phyloP scores from a whole-genome alignment of 2,797 vertebrate species.

The Bradypus variegatus region DNA sequence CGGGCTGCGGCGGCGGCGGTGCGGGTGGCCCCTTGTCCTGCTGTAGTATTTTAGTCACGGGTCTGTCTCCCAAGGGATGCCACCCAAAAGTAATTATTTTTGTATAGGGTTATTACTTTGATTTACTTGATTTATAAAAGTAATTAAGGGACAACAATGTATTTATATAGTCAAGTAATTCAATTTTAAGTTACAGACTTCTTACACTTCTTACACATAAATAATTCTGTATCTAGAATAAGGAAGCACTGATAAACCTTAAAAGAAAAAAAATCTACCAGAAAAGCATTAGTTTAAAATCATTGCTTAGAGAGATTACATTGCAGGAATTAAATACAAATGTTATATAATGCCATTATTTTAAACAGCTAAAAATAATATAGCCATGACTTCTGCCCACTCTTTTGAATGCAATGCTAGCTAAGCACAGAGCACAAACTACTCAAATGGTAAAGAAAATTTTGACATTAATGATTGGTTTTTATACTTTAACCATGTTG shows the following conservation, averaged over 20 bases:
- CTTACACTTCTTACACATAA: not conserved
- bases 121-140: slow-evolving; percentile 47
- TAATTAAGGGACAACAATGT: slow-evolving; percentile 25
- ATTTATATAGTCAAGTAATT: slow-evolving; percentile 40
- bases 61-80: slow-evolving; percentile 11
- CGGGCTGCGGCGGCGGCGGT: too few relatives aligned
- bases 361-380: not conserved
- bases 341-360: slow-evolving; percentile 33
- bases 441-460: not conserved
- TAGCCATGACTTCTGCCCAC: not conserved
- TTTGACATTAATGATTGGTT: not conserved
- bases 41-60: slow-evolving; percentile 47
- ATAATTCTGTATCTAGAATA: slow-evolving; percentile 3
- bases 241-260: slow-evolving; percentile 13
- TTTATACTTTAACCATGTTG: slow-evolving; percentile 30
- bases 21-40: too few relatives aligned
- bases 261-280: not conserved
- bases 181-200: slow-evolving; percentile 40
- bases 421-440: not conserved
- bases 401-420: not conserved
- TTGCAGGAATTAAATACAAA: not conserved
- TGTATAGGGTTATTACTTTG: slow-evolving; percentile 36
- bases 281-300: not conserved
- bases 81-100: slow-evolving; percentile 36
- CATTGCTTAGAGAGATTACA: not conserved